A percentile compares a stretch with the other conserved stretches of the same genome.
Evolutionary conservation across 2,888 invertebrate species (phyloP).

Genomic region (Parasteatoda lunata): DNA sequence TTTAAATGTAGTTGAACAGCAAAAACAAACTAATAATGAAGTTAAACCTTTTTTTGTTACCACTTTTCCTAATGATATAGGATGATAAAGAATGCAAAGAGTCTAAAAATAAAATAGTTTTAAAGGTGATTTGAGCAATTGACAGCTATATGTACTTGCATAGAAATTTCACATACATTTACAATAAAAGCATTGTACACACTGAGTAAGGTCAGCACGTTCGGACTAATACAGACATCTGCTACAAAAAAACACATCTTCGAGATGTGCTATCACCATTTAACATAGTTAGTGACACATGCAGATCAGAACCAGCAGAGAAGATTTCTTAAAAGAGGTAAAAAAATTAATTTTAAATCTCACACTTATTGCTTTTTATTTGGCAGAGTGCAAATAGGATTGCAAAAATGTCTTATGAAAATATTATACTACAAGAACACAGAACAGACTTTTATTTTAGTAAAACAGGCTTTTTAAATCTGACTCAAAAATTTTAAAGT

Average conservation of each 20-base stretch:
- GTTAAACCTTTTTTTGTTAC: no score
- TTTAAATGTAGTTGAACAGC: no score
- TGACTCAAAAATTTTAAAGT: conserved; percentile 1
- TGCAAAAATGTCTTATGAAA: conserved; percentile 64
- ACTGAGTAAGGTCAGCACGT: conserved; percentile 6
- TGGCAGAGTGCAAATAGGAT: conserved; percentile 66
- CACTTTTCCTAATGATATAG: no score
- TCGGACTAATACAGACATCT: conserved; percentile 22
- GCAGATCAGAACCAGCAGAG: conserved; percentile 37
- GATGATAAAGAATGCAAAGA: background rate
- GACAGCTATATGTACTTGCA: conserved; percentile 47
- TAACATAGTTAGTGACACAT: conserved; percentile 44
- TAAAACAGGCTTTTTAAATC: background rate
- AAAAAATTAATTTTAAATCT: conserved; percentile 31
- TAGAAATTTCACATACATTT: conserved; percentile 22
- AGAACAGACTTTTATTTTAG: conserved; percentile 33
- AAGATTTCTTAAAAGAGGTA: conserved; percentile 39
- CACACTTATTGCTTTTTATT: conserved; percentile 64
- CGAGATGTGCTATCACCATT: conserved; percentile 17
- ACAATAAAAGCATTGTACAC: conserved; percentile 8
- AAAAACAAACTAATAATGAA: no score
- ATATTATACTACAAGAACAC: conserved; percentile 64
- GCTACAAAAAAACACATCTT: conserved; percentile 31
- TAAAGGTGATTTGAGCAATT: conserved; percentile 49
- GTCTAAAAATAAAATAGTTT: conserved; percentile 10